phyloP scores from a whole-genome alignment of 2,113 vertebrate genomes.

The Agelaius tricolor region DNA sequence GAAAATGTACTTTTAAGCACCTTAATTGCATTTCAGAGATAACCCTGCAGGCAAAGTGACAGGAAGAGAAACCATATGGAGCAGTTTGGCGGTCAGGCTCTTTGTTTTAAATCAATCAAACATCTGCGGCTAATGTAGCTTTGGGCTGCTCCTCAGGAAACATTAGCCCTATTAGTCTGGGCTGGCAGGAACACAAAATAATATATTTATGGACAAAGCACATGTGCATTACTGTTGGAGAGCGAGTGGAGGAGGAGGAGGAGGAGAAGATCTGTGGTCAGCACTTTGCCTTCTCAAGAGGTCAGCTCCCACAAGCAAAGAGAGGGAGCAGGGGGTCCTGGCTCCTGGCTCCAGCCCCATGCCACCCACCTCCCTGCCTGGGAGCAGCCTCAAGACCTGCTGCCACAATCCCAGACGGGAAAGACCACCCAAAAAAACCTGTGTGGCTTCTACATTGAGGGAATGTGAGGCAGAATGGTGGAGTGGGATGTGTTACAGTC shows the following conservation, averaged over 20 bases:
- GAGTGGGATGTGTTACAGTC: background rate
- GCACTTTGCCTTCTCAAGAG: conserved; percentile 57
- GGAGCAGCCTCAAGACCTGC: background rate
- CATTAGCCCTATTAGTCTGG: conserved; percentile 95
- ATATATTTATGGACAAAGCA: conserved; percentile 86
- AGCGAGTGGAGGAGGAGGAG: background rate
- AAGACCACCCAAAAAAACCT: background rate
- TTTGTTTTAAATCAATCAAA: conserved; percentile 96
- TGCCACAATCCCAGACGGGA: background rate
- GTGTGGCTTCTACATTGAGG: background rate
- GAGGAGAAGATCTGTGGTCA: conserved; percentile 63
- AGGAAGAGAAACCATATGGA: conserved; percentile 91
- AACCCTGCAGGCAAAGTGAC: conserved; percentile 91
- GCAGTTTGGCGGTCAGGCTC: conserved; percentile 82
- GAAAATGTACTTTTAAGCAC: conserved; percentile 97
- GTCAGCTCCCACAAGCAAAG: background rate
- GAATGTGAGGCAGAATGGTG: accelerated
- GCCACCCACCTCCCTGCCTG: background rate
- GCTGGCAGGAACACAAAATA: conserved; percentile 87
- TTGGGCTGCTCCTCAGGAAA: conserved; percentile 96
- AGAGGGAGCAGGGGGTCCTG: background rate
- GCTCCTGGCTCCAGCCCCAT: background rate
- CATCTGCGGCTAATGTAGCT: conserved; percentile 94
- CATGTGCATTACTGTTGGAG: conserved; percentile 70
- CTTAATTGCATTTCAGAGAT: conserved; percentile 99